Conservation (phyloP, 2,113 vertebrate genomes). For the Galeopterus variegatus region DNA sequence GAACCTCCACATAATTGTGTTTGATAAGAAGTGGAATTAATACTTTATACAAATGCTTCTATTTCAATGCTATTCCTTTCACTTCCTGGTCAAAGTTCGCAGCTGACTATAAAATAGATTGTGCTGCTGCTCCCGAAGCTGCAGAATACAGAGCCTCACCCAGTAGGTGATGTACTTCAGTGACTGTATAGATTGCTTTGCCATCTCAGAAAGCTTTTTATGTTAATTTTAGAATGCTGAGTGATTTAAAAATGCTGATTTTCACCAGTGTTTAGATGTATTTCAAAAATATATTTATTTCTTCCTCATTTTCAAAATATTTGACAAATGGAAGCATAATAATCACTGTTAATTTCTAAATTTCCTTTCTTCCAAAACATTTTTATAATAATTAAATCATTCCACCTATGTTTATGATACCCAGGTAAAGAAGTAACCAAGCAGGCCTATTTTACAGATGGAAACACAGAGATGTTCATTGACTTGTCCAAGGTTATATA, state of each 20-base stretch:
- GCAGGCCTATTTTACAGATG: constrained; percentile 7
- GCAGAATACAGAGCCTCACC: neutral
- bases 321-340: constrained; percentile 8
- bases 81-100: neutral
- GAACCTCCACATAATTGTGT: neutral
- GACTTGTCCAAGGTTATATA: neutral
- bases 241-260: constrained; percentile 40
- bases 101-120: neutral
- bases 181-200: neutral
- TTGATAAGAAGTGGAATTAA: constrained; percentile 36
- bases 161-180: neutral
- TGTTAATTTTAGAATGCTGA: constrained; percentile 8
- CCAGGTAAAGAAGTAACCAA: neutral
- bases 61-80: neutral
- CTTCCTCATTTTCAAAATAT: constrained; percentile 46
- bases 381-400: constrained; percentile 47
- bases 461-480: neutral
- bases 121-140: neutral
- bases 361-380: constrained; percentile 36
- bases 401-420: neutral
- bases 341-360: constrained; percentile 10
- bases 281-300: neutral
- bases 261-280: neutral
- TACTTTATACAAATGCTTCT: constrained; percentile 5
- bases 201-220: neutral